Evolutionary conservation across 1,140 invertebrate genomes (phyloP).

Genomic region (Drosophila santomea): DNA sequence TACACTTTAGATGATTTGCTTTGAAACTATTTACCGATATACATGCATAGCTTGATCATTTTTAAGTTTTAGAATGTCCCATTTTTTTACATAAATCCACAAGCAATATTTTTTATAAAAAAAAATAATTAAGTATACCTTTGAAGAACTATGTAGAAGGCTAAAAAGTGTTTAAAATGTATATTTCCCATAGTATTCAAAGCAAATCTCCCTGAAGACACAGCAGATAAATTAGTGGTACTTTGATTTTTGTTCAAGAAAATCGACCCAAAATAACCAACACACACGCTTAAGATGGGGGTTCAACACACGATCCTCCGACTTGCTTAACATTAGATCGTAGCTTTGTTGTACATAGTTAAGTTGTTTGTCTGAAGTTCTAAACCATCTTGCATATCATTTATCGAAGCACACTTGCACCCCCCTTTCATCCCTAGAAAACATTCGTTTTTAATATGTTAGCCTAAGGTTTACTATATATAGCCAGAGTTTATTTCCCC

Average conservation of each 20-base stretch:
- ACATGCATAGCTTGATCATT: neutral
- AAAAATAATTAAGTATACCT: no score
- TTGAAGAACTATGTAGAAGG: no score
- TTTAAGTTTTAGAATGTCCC: neutral
- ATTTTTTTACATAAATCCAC: neutral
- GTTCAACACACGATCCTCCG: neutral
- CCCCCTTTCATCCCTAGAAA: slow-evolving; percentile 12
- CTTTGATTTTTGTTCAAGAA: slow-evolving; percentile 5
- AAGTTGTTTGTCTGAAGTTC: slow-evolving; percentile 47
- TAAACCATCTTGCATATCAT: slow-evolving; percentile 56
- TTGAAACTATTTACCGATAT: slow-evolving; percentile 8
- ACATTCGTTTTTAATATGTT: slow-evolving; percentile 55
- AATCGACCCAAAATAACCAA: slow-evolving; percentile 17
- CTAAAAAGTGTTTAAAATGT: neutral
- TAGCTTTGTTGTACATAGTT: slow-evolving; percentile 69
- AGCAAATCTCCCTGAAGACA: neutral
- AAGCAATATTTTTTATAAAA: neutral
- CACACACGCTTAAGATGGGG: slow-evolving; percentile 17
- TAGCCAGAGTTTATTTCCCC: slow-evolving; percentile 14
- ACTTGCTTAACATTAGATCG: slow-evolving; percentile 37
- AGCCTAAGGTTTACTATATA: slow-evolving; percentile 30
- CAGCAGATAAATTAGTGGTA: neutral
- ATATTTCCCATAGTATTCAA: slow-evolving; percentile 4
- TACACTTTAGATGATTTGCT: slow-evolving; percentile 1
- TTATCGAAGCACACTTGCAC: slow-evolving; percentile 11